Conservation (phyloP, 2,113 vertebrate genomes). For the Shinisaurus crocodilurus region DNA sequence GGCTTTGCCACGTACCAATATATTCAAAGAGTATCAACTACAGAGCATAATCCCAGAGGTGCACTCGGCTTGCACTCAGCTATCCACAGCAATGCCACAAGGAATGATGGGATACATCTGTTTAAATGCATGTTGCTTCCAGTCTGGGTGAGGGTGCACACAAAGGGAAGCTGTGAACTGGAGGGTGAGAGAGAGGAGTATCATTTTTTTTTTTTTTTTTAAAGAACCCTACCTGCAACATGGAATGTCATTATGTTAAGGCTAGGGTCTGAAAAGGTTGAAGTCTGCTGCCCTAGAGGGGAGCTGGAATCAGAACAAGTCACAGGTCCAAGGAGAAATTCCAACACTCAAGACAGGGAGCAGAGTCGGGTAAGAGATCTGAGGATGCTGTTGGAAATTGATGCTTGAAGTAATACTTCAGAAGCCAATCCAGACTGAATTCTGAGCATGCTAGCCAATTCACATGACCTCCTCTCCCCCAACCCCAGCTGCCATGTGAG, state of each 20-base stretch:
- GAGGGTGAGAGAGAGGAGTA: not conserved
- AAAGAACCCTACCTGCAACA: slow-evolving; percentile 15
- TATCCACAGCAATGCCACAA: not conserved
- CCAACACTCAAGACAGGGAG: not conserved
- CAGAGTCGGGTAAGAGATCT: not conserved
- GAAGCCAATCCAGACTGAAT: not conserved
- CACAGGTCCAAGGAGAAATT: not conserved
- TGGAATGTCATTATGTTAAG: not conserved
- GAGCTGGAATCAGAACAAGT: not conserved
- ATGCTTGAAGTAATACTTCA: not conserved
- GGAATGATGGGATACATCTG: not conserved
- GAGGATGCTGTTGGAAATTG: not conserved
- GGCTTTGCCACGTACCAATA: too few species aligned
- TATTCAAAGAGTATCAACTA: not conserved
- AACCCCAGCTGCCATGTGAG: not conserved
- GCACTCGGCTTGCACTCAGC: not conserved
- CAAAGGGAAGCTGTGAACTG: not conserved
- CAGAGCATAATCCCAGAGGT: not conserved
- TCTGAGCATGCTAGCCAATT: not conserved
- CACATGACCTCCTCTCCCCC: not conserved
- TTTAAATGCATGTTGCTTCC: not conserved
- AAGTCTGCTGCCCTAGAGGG: not conserved
- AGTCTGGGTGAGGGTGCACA: not conserved
- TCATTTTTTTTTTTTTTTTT: slow-evolving; percentile 18
- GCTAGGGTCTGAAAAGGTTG: not conserved